Base-by-base conservation (phyloP, 2,797 vertebrate genomes). In the Liparis tanakae region DNA sequence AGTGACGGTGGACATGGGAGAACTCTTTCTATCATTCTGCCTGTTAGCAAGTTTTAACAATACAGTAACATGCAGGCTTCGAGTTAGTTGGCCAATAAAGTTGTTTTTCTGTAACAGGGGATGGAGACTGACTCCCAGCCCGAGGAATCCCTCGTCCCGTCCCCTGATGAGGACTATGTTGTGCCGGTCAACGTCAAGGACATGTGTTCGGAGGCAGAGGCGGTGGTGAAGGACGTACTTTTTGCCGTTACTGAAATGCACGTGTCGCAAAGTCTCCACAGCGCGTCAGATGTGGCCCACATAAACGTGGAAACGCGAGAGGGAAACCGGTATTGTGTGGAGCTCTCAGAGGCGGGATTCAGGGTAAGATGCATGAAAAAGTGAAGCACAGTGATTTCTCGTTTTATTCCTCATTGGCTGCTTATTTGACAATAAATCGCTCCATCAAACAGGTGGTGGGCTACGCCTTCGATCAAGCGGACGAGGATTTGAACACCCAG, bases 231-330 rank as follows among this genome's bases (percentile, higher is more conserved):
- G 9, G 98, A 99, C 15, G 98, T 99, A 33, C 93, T 97, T 18
- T 99, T 99, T 10, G 97, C 98, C 0, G 98, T 99, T 5, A 84
- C 88, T 43, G 94, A 95, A 87, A 99, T 99, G 98, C 96, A 95
- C 67, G 96, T 99, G 83, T 98, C 98, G 0, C 96, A 96, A 79
- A 95, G 67, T 71, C 94, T 99, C 80, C 94, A 83, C 76, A 96
- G 96, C 55, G 94, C 95, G 0, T 93, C 94, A 20, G 96, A 98
- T 1, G 89, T 98, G 87, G 97, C 97, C 2, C 97, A 97, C 75
- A 98, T 99, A 72, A 99, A 99, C 0, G 96, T 99, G 86, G 96
- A 99, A 90, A 99, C 96, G 0, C 95, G 96, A 79, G 98, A 99
- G 81, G 93, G 95, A 51, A 95, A 95, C 78, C 94, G 90, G 58